Conservation (phyloP, 1,140 invertebrate species). For the Drosophila eugracilis region DNA sequence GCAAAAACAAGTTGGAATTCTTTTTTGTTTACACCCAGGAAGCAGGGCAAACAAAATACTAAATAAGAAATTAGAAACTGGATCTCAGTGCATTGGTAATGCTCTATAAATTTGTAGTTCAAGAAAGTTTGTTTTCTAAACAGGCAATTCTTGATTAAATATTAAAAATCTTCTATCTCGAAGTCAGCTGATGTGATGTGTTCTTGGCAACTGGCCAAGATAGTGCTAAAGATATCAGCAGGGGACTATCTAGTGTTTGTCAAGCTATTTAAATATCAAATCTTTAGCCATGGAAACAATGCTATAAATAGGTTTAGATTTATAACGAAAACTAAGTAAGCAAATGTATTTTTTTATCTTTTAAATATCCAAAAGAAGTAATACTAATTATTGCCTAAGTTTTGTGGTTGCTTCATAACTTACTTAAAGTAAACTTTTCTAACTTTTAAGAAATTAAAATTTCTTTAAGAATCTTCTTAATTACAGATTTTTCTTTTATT, state of each 20-base stretch:
- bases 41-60: slow-evolving; percentile 69
- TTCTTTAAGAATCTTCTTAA: not conserved
- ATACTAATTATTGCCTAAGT: too few species aligned
- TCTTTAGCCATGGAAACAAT: not conserved
- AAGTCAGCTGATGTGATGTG: slow-evolving; percentile 26
- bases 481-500: not conserved
- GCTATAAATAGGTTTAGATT: not conserved
- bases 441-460: too few species aligned
- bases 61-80: slow-evolving; percentile 46
- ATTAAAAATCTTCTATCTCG: slow-evolving; percentile 1
- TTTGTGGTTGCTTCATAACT: too few species aligned
- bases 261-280: not conserved
- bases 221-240: not conserved
- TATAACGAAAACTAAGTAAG: too few species aligned
- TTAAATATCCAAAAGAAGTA: too few species aligned
- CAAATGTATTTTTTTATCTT: too few species aligned
- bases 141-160: not conserved
- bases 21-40: slow-evolving; percentile 45
- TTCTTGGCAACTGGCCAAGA: not conserved
- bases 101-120: slow-evolving; percentile 18
- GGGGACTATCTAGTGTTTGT: not conserved
- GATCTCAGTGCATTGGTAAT: not conserved
- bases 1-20: slow-evolving; percentile 43
- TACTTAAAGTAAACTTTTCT: too few species aligned
- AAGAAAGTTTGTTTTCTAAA: not conserved